phyloP scores from a whole-genome alignment of 2,797 vertebrate genomes.

The Sebastes dallii region DNA sequence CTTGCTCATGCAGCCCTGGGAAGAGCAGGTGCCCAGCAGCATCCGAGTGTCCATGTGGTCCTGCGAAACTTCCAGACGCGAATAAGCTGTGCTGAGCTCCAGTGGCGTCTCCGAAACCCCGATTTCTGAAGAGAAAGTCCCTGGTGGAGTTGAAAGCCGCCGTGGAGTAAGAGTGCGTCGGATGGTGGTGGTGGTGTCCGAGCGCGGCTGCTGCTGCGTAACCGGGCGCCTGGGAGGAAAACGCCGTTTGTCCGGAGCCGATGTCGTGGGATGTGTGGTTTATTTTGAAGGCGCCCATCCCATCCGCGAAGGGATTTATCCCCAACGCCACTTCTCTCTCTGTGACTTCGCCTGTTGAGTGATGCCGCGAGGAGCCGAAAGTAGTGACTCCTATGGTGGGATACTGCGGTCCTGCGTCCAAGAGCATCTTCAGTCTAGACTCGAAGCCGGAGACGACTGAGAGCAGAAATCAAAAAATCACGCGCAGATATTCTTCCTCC shows the following conservation, averaged over 20 bases:
- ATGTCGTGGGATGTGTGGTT: slow-evolving; percentile 97
- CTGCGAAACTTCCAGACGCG: slow-evolving; percentile 93
- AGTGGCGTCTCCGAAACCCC: slow-evolving; percentile 95
- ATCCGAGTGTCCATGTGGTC: slow-evolving; percentile 93
- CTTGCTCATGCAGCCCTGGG: slow-evolving; percentile 97
- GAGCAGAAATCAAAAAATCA: slow-evolving; percentile 82
- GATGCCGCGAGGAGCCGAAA: slow-evolving; percentile 98
- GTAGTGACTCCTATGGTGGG: slow-evolving; percentile 99
- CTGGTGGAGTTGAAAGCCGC: slow-evolving; percentile 98
- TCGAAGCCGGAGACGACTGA: slow-evolving; percentile 84
- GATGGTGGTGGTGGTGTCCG: slow-evolving; percentile 93
- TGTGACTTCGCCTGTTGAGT: slow-evolving; percentile 97
- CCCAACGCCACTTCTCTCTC: slow-evolving; percentile 98
- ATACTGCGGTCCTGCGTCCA: slow-evolving; percentile 99
- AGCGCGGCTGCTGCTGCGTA: slow-evolving; percentile 94
- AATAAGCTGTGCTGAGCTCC: slow-evolving; percentile 92
- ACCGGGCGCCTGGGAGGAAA: slow-evolving; percentile 96
- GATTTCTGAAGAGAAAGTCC: slow-evolving; percentile 99
- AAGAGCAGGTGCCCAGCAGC: slow-evolving; percentile 97
- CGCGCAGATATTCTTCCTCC: slow-evolving; percentile 80
- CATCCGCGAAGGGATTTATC: slow-evolving; percentile 98
- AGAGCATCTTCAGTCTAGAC: slow-evolving; percentile 95
- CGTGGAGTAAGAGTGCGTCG: slow-evolving; percentile 96
- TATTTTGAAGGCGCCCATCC: slow-evolving; percentile 99
- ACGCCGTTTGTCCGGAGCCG: slow-evolving; percentile 95